Percentiles rank a stretch among this genome's conserved stretches.
Conservation (phyloP, 2,797 vertebrate species). For the Paramormyrops hopkinsi region DNA sequence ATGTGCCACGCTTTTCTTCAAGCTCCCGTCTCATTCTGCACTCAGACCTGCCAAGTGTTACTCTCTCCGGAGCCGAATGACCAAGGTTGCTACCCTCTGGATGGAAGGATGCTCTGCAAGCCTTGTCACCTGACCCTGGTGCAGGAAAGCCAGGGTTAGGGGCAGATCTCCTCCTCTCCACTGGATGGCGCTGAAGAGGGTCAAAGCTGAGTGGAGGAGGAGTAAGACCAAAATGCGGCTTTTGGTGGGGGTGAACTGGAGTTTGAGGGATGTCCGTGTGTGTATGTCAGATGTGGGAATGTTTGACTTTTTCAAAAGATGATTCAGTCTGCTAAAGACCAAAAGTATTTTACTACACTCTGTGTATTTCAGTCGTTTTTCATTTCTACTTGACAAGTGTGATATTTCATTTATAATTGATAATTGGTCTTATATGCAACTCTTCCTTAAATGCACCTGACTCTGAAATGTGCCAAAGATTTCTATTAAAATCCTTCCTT, state of each 20-base stretch:
- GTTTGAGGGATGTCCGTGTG: not conserved
- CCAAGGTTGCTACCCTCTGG: constrained; percentile 78
- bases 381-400: constrained; percentile 29
- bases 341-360: constrained; percentile 24
- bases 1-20: not conserved
- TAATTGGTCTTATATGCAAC: constrained; percentile 42
- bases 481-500: constrained; percentile 27
- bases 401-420: constrained; percentile 19
- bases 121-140: constrained; percentile 70
- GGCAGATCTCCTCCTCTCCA: not conserved
- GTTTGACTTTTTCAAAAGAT: not conserved
- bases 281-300: constrained; percentile 25
- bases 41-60: constrained; percentile 69
- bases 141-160: constrained; percentile 45
- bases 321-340: constrained; percentile 14
- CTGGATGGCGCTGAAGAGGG: not conserved
- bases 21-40: not conserved
- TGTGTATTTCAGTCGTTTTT: constrained; percentile 31
- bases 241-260: not conserved
- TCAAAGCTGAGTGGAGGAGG: not conserved
- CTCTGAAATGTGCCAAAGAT: constrained; percentile 54
- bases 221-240: not conserved
- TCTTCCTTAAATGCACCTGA: constrained; percentile 37
- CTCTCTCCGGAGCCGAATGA: constrained; percentile 82
- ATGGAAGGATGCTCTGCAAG: constrained; percentile 77